Evolutionary conservation across 2,888 invertebrate species (phyloP).

Genomic region (Eupelmus urozonus): DNA sequence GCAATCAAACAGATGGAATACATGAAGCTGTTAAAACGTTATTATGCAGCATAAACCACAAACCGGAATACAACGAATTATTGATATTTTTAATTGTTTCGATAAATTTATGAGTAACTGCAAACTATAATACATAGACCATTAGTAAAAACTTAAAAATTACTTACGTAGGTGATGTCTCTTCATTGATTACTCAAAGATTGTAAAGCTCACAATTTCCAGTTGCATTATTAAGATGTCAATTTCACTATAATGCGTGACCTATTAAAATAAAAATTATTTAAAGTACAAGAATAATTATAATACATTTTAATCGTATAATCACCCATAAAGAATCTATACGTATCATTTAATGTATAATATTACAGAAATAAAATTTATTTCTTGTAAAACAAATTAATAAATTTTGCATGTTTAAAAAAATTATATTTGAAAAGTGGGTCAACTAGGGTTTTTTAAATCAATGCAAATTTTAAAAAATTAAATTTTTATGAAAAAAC

Average conservation of each 20-base stretch:
- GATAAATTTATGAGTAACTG: not conserved
- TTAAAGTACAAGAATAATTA: not conserved
- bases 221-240: too few relatives aligned
- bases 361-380: slow-evolving; percentile 1
- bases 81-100: slow-evolving; percentile 46
- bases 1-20: slow-evolving; percentile 68
- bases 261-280: too few relatives aligned
- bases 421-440: not conserved
- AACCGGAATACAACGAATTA: slow-evolving; percentile 66
- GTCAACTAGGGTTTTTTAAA: not conserved
- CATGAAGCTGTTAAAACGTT: slow-evolving; percentile 60
- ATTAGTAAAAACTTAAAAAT: not conserved
- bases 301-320: slow-evolving; percentile 3
- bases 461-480: not conserved
- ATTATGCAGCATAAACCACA: slow-evolving; percentile 53
- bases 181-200: slow-evolving; percentile 1
- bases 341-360: slow-evolving; percentile 6
- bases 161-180: not conserved
- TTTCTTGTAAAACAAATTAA: not conserved
- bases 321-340: slow-evolving; percentile 1
- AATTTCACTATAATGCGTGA: too few relatives aligned
- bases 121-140: not conserved
- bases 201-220: not conserved
- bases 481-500: not conserved
- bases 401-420: not conserved